phyloP scores from a whole-genome alignment of 2,797 vertebrate species.

The Cossypha heuglini region DNA sequence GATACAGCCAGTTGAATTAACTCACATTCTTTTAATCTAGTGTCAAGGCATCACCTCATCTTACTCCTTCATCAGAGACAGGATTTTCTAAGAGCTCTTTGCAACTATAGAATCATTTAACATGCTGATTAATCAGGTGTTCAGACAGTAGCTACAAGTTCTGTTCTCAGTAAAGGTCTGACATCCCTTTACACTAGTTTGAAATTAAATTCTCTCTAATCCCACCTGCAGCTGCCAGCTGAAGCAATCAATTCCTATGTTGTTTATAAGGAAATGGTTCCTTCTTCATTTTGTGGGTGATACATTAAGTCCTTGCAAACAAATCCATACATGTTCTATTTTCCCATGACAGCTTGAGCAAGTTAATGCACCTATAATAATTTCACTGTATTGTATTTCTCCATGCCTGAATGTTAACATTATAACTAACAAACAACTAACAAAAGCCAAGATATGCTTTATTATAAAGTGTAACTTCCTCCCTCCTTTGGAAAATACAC shows the following conservation, averaged over 20 bases:
- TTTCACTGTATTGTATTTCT: not conserved
- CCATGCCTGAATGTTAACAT: not conserved
- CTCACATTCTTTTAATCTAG: not conserved
- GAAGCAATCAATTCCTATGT: not conserved
- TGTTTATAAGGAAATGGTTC: not conserved
- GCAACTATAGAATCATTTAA: not conserved
- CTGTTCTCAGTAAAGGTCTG: not conserved
- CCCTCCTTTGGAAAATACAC: not conserved
- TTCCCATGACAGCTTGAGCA: not conserved
- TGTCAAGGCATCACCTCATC: not conserved
- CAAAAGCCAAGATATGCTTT: not conserved
- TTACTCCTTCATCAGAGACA: not conserved
- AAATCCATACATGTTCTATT: not conserved
- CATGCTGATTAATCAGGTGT: not conserved
- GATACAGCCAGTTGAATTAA: not conserved
- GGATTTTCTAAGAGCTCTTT: not conserved
- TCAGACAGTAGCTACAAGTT: not conserved
- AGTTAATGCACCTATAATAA: not conserved
- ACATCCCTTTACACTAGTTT: not conserved
- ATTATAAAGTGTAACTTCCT: not conserved
- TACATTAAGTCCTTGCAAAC: not conserved
- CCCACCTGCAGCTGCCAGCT: not conserved
- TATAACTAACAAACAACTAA: not conserved
- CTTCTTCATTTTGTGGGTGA: not conserved
- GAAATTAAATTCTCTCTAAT: not conserved